Conservation (phyloP, 2,888 invertebrate genomes). For the Axea sp. region DNA sequence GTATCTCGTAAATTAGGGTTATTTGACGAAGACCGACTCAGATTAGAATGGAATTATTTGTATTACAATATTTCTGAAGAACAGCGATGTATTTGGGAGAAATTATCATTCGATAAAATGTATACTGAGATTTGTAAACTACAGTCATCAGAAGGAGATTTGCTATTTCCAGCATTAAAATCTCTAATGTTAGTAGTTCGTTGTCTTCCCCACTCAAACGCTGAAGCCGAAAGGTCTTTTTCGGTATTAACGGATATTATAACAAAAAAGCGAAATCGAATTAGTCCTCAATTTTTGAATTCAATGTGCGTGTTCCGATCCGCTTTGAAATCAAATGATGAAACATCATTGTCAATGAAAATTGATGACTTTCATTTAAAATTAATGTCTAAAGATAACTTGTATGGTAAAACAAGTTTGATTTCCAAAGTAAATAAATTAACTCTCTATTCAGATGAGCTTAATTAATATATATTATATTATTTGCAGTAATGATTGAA, state of each 20-base stretch:
- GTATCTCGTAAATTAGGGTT: neutral
- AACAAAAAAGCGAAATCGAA: neutral
- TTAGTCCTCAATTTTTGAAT: neutral
- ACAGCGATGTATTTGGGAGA: neutral
- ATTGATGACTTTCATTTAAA: too few relatives aligned
- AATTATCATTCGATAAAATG: neutral
- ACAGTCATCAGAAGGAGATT: neutral
- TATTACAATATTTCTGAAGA: neutral
- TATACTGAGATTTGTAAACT: neutral
- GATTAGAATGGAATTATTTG: neutral
- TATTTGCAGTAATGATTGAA: too few relatives aligned
- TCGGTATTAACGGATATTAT: neutral
- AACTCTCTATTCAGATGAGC: too few relatives aligned
- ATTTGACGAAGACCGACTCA: neutral
- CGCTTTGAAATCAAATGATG: too few relatives aligned
- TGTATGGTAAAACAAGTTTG: too few relatives aligned
- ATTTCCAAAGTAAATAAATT: too few relatives aligned
- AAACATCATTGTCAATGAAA: too few relatives aligned
- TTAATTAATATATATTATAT: too few relatives aligned
- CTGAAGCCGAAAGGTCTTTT: constrained; percentile 2
- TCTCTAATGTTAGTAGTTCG: neutral
- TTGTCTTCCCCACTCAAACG: constrained; percentile 1
- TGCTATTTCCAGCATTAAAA: neutral
- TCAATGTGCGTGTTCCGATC: neutral
- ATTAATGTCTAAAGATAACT: too few relatives aligned